Base-by-base conservation (phyloP, 2,888 invertebrate genomes). In the Ormyrus nitidulus region DNA sequence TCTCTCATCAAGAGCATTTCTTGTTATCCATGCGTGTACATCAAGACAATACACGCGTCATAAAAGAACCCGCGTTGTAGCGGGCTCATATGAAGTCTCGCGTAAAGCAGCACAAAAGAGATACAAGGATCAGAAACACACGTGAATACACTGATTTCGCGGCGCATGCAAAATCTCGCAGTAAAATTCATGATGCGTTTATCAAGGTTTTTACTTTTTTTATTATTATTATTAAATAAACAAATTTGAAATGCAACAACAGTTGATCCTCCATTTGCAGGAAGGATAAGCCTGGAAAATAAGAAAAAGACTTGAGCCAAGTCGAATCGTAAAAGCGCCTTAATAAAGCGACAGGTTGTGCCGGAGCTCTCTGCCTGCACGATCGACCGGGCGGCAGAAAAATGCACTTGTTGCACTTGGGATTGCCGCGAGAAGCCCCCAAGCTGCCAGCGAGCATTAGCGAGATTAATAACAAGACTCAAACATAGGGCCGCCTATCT, bases 391-490 rank as follows among this genome's bases (percentile, higher is more conserved):
- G 71, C 48, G 5, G 72, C 65, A 77, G 77, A 74, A 79, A 81
- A 82, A 75, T 85, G 84, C 87, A 87, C 87, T 87, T 87, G 87
- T 87, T 87, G 87, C 87, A 83, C 83, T 74, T 11, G 8, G 34
- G 2, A 9, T 19, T 7, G 6, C 7, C 0, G 49, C 11, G 54
- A 46, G 61, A 53, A 46, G 56, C 49, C 10, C n/a, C 13, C 34
- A 13, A 9, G 74, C 72, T 49, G 44, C 54, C 51, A 58, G 81
- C n/a, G 54, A 46, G 62, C 62, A 62, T 76, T 76, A 76, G 65
- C 64, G 54, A 66, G 64, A 70, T 73, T 64, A 62, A 71, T 80
- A 62, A 69, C 64, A 77, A 68, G 73, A 51, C 77, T 73, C 54
- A 66, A 66, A 46, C 61, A 46, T 54, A 69, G 9, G 61, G 48